Base-by-base conservation (phyloP, 2,797 vertebrate species). In the Adrianichthys oophorus region DNA sequence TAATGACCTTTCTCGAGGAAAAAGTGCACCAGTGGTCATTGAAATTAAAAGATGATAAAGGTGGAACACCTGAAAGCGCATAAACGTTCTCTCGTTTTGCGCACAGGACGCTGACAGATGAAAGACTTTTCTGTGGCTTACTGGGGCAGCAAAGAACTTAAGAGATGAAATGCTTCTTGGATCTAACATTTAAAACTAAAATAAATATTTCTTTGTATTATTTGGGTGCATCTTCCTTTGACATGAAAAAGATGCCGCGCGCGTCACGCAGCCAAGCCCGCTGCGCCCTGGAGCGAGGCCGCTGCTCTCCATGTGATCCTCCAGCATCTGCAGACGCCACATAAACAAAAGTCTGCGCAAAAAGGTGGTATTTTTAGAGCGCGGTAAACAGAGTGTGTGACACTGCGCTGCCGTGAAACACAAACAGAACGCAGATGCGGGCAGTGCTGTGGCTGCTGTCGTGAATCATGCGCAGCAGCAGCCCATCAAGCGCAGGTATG, bases 281-380 rank as follows among this genome's bases (percentile, higher is more conserved):
- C 66, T 80, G 68, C 48, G 50, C 40, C 37, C 54, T 41, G 55
- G 62, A 54, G 49, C 52, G 62, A 54, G 49, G 63, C 64, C 52
- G 71, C 53, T 74, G 41, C 48, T 41, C 58, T 62, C 73, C 56
- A 61, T 74, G 70, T 78, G 75, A 59, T 71, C 70, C 16, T 60
- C n/a, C 74, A 82, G 53, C 56, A 65, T 67, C 57, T 72, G 47
- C 78, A 69, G 79, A 80, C 70, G 21, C 49, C 75, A 43, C 45
- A 41, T 85, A 83, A 84, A 84, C 79, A 87, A 71, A 78, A 56
- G 70, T 77, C 76, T 64, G 32, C 82, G 70, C 74, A 17, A 76
- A 17, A 76, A 23, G 54, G 56, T 61, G 72, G 64, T 87, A 84
- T 87, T 89, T 87, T 81, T 85, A 82, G 83, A 76, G 59, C 21